A percentile compares a stretch with the other conserved stretches of the same genome.
Evolutionary conservation across 1,140 invertebrate genomes (phyloP).

Genomic region (Halesus radiatus): DNA sequence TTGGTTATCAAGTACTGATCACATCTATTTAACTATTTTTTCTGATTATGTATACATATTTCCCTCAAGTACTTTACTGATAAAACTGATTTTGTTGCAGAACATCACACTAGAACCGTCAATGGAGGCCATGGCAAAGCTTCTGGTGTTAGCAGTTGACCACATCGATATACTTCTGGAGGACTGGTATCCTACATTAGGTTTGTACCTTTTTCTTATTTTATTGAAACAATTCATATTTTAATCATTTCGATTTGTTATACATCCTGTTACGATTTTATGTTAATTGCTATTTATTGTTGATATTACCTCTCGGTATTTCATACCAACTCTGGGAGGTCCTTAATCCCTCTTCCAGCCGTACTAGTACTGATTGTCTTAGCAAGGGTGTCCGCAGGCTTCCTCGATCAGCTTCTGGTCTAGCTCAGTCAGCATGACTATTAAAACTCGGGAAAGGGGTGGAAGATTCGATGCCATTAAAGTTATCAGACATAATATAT

Average conservation of each 20-base stretch:
- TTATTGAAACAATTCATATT: neutral
- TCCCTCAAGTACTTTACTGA: neutral
- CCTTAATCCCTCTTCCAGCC: no score
- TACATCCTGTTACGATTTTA: neutral
- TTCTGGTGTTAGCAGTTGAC: conserved; percentile 93
- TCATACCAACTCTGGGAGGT: no score
- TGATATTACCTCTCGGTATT: no score
- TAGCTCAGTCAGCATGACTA: no score
- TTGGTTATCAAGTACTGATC: conserved; percentile 74
- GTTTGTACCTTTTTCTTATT: conserved; percentile 52
- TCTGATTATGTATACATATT: neutral
- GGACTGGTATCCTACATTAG: conserved; percentile 97
- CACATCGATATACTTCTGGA: conserved; percentile 97
- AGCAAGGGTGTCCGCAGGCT: no score
- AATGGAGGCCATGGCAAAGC: conserved; percentile 84
- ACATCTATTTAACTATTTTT: neutral
- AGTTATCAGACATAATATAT: no score
- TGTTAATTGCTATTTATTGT: no score
- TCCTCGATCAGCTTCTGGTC: no score
- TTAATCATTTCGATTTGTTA: neutral
- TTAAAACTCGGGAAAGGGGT: no score
- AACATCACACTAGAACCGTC: conserved; percentile 80
- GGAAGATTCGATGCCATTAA: no score
- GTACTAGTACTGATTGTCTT: no score
- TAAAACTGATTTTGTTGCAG: conserved; percentile 55